These are phyloP conservation scores for Petrocephalus microphthalmus DNA, from an alignment of 2,113 vertebrate species.

Conservation along the genomic window DNA sequence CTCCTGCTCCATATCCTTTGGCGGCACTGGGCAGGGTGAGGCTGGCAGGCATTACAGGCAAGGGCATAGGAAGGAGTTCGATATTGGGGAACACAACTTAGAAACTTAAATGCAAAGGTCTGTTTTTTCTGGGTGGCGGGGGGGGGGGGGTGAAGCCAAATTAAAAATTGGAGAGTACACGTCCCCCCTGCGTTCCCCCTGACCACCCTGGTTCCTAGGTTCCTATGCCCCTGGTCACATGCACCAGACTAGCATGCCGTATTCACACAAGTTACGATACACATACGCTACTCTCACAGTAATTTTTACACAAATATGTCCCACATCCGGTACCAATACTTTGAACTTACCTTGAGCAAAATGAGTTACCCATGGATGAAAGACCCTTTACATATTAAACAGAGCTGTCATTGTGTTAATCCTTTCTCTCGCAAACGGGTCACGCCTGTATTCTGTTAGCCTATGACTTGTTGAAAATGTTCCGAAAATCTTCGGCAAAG, in stretches of 20 bases:
- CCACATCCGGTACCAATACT: background rate
- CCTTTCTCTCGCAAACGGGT: background rate
- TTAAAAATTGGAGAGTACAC: background rate
- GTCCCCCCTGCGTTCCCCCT: background rate
- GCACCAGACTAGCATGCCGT: background rate
- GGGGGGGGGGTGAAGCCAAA: background rate
- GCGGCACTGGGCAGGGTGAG: constrained; percentile 29
- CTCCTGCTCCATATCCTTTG: constrained; percentile 26
- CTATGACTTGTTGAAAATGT: background rate
- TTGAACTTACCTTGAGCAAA: background rate
- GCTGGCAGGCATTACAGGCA: constrained; percentile 16
- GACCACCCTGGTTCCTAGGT: background rate
- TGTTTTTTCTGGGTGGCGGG: background rate
- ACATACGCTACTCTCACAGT: background rate
- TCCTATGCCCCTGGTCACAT: background rate
- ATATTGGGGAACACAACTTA: background rate
- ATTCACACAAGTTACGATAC: background rate
- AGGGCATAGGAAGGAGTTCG: background rate
- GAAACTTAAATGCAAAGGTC: background rate
- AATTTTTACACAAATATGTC: background rate
- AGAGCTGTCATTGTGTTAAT: background rate
- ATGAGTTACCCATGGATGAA: background rate
- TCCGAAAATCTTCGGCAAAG: background rate
- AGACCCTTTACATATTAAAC: background rate
- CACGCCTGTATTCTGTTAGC: background rate